A percentile compares a stretch with the other conserved stretches of the same genome.
phyloP scores from a whole-genome alignment of 1,140 invertebrate species.

The Rhopalosiphum padi region DNA sequence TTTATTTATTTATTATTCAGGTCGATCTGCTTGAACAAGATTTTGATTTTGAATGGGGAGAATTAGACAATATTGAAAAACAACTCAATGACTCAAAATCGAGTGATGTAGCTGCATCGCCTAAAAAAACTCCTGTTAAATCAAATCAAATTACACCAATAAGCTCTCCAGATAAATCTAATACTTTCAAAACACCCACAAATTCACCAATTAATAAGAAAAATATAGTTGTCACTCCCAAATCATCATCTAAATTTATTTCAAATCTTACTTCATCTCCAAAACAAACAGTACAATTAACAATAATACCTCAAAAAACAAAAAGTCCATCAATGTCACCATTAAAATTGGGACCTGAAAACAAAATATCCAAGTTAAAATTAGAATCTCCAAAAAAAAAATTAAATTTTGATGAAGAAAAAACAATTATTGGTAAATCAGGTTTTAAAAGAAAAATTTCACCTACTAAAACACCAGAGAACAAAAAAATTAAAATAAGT shows the following conservation, averaged over 20 bases:
- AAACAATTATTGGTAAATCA: background rate
- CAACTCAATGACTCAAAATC: background rate
- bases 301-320: background rate
- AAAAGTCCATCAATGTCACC: background rate
- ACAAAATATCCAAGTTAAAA: background rate
- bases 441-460: conserved; percentile 42
- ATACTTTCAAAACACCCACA: background rate
- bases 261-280: background rate
- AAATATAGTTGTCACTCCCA: background rate
- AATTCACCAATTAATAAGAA: background rate
- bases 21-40: conserved; percentile 26
- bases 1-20: background rate
- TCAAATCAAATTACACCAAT: background rate
- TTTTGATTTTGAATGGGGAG: conserved; percentile 35
- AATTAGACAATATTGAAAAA: conserved; percentile 47
- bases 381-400: conserved; percentile 25
- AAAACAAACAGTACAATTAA: background rate
- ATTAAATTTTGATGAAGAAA: background rate
- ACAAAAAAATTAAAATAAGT: conserved; percentile 48
- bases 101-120: background rate
- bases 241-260: background rate
- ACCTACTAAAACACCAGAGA: conserved; percentile 38
- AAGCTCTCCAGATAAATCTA: background rate
- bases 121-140: conserved; percentile 20
- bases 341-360: background rate